These are phyloP conservation scores for Phasianus colchicus DNA, from an alignment of 2,113 vertebrate species.

Conservation along the genomic window DNA sequence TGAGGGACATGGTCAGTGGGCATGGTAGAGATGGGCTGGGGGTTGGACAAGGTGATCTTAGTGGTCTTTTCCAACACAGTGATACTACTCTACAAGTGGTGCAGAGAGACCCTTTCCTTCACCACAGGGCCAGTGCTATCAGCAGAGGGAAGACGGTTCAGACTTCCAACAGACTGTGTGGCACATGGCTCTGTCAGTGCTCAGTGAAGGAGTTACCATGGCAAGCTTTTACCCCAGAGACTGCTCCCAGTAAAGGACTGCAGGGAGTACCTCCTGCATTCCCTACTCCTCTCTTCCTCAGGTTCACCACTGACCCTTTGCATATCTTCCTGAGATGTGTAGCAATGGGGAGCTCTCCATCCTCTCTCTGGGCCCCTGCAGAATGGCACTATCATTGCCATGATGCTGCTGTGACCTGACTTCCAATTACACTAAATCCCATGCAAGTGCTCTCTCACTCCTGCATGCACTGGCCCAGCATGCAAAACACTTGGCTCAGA, in stretches of 20 bases:
- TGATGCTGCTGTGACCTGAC: background rate
- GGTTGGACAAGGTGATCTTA: too few relatives aligned
- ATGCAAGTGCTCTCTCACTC: background rate
- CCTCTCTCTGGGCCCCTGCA: background rate
- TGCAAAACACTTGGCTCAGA: conserved; percentile 15
- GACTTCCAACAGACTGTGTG: background rate
- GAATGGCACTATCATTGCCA: background rate
- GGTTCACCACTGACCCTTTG: background rate
- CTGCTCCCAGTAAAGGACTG: background rate
- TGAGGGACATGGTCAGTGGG: too few relatives aligned
- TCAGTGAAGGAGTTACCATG: background rate
- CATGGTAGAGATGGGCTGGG: too few relatives aligned
- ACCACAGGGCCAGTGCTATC: background rate
- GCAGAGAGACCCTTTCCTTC: background rate
- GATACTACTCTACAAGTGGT: too few relatives aligned
- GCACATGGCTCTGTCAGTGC: background rate
- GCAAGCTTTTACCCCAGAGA: background rate
- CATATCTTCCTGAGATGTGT: background rate
- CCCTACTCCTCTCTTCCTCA: background rate
- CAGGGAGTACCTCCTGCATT: background rate
- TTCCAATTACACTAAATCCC: background rate
- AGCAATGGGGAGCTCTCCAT: background rate
- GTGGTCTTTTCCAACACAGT: too few relatives aligned
- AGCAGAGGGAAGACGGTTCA: background rate
- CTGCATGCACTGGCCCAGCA: background rate